Conservation (phyloP, 2,113 vertebrate genomes). For the Centrocercus urophasianus region DNA sequence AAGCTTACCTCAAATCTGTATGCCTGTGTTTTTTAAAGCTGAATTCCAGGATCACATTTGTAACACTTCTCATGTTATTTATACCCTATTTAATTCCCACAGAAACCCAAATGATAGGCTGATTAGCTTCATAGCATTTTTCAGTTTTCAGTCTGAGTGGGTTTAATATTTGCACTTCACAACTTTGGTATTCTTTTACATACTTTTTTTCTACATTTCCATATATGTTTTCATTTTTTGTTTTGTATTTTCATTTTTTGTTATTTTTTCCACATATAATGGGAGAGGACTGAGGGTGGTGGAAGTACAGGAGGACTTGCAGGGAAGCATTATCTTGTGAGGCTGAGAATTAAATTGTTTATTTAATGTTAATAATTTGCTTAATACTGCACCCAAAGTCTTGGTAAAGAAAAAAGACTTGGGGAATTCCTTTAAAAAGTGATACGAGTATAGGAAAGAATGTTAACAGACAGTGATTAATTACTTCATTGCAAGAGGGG, state of each 20-base stretch:
- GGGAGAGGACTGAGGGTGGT: neutral
- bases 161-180: neutral
- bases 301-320: neutral
- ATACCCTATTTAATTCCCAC: neutral
- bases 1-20: neutral
- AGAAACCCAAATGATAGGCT: neutral
- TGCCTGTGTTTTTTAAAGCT: neutral
- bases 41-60: neutral
- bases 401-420: neutral
- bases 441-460: neutral
- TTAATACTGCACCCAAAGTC: neutral
- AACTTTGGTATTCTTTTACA: neutral
- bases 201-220: neutral
- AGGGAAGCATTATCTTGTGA: neutral
- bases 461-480: slow-evolving; percentile 59
- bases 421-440: slow-evolving; percentile 63
- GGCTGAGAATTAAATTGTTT: neutral
- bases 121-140: neutral
- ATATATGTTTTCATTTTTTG: neutral
- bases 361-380: neutral
- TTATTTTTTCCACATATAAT: neutral
- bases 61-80: neutral
- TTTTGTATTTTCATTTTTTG: neutral
- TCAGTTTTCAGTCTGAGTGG: neutral
- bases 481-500: slow-evolving; percentile 36